These are phyloP conservation scores for Psittacara wagleri DNA, from an alignment of 2,113 vertebrate genomes.

Conservation along the genomic window DNA sequence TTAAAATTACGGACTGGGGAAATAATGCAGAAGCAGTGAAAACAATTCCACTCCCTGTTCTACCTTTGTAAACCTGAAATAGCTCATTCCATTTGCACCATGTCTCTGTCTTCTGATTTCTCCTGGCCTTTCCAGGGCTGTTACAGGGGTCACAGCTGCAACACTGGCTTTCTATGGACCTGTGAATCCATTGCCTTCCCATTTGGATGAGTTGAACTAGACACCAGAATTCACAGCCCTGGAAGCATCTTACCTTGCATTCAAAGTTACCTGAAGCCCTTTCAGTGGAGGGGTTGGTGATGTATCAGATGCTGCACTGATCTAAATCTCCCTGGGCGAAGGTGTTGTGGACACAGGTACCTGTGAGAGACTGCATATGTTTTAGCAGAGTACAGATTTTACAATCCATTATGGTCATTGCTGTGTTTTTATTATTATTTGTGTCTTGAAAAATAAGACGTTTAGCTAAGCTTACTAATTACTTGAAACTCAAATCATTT, in stretches of 20 bases:
- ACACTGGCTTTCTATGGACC: neutral
- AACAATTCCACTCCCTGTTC: neutral
- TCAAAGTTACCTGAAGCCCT: conserved; percentile 74
- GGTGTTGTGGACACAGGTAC: conserved; percentile 61
- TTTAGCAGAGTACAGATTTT: conserved; percentile 26
- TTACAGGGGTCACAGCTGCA: neutral
- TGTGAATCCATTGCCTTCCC: fast-evolving
- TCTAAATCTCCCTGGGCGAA: conserved; percentile 76
- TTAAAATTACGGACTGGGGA: neutral
- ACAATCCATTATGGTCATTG: neutral
- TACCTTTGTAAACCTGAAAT: neutral
- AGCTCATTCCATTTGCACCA: neutral
- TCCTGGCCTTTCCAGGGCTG: neutral
- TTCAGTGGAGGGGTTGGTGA: conserved; percentile 65
- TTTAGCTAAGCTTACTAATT: conserved; percentile 76
- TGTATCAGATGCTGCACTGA: conserved; percentile 55
- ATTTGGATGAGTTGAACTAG: neutral
- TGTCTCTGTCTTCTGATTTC: neutral
- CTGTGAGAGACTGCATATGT: conserved; percentile 39
- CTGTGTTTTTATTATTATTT: conserved; percentile 51
- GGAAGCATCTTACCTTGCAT: conserved; percentile 65
- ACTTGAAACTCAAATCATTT: conserved; percentile 78
- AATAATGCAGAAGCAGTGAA: conserved; percentile 11
- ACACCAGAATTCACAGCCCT: conserved; percentile 56
- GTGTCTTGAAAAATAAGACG: conserved; percentile 73